Evolutionary conservation across 1,140 invertebrate species (phyloP).

Genomic region (Pollicipes pollicipes): DNA sequence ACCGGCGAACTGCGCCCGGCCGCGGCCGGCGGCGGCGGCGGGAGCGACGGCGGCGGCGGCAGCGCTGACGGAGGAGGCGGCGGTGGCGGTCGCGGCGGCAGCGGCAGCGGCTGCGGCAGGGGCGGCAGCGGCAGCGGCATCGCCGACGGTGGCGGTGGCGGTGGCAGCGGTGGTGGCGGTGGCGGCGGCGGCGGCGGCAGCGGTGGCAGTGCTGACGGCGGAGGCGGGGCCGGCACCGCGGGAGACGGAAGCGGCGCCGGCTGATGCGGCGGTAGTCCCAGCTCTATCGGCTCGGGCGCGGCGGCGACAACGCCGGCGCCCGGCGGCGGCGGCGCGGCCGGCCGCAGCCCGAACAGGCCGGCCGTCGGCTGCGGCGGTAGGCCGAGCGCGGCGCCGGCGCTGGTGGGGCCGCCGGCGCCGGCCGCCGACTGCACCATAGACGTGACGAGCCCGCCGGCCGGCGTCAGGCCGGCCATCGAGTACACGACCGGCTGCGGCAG

Average conservation of each 20-base stretch:
- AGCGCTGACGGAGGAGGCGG: background rate
- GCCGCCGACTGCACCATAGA: too few species aligned
- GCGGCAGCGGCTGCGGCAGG: background rate
- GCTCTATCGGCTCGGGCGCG: background rate
- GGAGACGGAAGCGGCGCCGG: too few species aligned
- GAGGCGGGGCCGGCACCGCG: too few species aligned
- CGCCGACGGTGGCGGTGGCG: background rate
- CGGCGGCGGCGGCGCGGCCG: too few species aligned
- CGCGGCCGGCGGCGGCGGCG: background rate
- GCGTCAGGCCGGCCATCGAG: background rate
- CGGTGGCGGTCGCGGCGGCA: background rate
- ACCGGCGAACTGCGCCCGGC: slow-evolving; percentile 6
- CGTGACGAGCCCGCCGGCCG: background rate
- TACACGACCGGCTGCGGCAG: slow-evolving; percentile 6
- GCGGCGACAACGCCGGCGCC: background rate
- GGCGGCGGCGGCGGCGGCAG: too few species aligned
- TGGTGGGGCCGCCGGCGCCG: too few species aligned
- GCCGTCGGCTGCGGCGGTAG: too few species aligned
- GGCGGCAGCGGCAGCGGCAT: background rate
- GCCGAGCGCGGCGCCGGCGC: too few species aligned
- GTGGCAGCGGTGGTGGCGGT: background rate
- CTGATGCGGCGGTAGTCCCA: too few species aligned
- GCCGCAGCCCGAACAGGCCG: background rate
- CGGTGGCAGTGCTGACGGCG: too few species aligned
- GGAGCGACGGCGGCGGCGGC: background rate